Conservation (phyloP, 2,797 vertebrate genomes). For the Paedocypris micromegethes region DNA sequence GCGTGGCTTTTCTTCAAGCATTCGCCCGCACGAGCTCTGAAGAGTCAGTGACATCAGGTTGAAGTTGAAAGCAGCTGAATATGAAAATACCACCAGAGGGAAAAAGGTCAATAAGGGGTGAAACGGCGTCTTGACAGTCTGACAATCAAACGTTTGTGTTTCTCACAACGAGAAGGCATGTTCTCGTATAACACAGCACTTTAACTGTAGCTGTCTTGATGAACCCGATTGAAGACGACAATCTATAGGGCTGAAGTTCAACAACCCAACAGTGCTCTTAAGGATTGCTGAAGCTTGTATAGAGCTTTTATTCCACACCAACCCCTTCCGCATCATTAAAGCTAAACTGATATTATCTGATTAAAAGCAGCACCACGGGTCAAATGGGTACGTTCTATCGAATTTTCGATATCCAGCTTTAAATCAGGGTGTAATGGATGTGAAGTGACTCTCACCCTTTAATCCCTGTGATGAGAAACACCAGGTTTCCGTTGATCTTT, state of each 20-base stretch:
- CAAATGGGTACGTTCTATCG: constrained; percentile 14
- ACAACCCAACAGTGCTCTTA: constrained; percentile 16
- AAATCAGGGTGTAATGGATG: constrained; percentile 6
- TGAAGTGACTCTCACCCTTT: constrained; percentile 79
- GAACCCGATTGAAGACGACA: background rate
- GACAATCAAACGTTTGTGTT: constrained; percentile 25
- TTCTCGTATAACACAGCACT: constrained; percentile 35
- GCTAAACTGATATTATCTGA: constrained; percentile 10
- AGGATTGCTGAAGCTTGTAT: constrained; percentile 1
- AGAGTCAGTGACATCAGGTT: constrained; percentile 31
- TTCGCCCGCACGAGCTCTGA: background rate
- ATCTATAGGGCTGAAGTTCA: background rate
- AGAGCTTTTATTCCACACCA: constrained; percentile 5
- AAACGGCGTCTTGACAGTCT: constrained; percentile 41
- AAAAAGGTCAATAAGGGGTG: constrained; percentile 25
- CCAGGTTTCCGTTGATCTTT: constrained; percentile 98
- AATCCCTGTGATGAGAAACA: constrained; percentile 97
- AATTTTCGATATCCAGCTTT: constrained; percentile 19
- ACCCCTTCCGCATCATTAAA: constrained; percentile 27
- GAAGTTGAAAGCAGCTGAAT: constrained; percentile 1
- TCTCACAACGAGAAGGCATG: constrained; percentile 12
- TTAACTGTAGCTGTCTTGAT: constrained; percentile 12
- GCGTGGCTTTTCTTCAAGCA: too few species aligned
- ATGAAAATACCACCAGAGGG: constrained; percentile 8
- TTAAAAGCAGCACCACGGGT: constrained; percentile 13